Evolutionary conservation across 2,888 invertebrate species (phyloP).

Genomic region (Selenia dentaria): DNA sequence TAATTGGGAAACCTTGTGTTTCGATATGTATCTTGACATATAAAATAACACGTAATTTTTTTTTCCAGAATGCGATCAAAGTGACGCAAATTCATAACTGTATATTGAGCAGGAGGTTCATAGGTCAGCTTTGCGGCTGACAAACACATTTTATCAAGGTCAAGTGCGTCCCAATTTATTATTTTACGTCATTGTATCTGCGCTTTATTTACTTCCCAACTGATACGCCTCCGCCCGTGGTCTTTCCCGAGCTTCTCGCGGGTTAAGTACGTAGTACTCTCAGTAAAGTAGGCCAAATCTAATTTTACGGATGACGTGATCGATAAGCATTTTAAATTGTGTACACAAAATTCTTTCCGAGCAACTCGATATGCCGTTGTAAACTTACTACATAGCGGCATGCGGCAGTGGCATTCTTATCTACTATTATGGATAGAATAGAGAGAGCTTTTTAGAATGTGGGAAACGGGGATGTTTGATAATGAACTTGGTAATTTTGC

Average conservation of each 20-base stretch:
- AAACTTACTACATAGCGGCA: neutral
- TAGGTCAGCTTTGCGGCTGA: constrained; percentile 43
- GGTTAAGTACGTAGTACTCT: neutral
- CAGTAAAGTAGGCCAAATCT: constrained; percentile 2
- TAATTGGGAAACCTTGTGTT: too few relatives aligned
- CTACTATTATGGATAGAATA: too few relatives aligned
- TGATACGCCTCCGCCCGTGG: constrained; percentile 2
- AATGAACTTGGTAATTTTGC: too few relatives aligned
- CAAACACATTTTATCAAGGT: constrained; percentile 64
- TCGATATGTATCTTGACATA: constrained; percentile 20
- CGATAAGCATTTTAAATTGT: neutral
- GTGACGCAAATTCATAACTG: constrained; percentile 29
- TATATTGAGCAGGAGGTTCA: constrained; percentile 42
- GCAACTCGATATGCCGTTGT: neutral
- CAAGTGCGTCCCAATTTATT: constrained; percentile 48
- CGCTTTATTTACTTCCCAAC: constrained; percentile 13
- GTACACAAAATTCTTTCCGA: neutral
- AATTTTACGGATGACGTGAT: constrained; percentile 1
- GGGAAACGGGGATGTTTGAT: too few relatives aligned
- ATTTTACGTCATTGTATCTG: constrained; percentile 37
- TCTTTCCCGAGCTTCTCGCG: neutral
- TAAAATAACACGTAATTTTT: too few relatives aligned
- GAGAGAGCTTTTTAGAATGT: too few relatives aligned
- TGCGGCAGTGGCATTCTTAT: too few relatives aligned
- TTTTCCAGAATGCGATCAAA: constrained; percentile 40